phyloP scores from a whole-genome alignment of 2,888 invertebrate genomes.

The Troides helena region DNA sequence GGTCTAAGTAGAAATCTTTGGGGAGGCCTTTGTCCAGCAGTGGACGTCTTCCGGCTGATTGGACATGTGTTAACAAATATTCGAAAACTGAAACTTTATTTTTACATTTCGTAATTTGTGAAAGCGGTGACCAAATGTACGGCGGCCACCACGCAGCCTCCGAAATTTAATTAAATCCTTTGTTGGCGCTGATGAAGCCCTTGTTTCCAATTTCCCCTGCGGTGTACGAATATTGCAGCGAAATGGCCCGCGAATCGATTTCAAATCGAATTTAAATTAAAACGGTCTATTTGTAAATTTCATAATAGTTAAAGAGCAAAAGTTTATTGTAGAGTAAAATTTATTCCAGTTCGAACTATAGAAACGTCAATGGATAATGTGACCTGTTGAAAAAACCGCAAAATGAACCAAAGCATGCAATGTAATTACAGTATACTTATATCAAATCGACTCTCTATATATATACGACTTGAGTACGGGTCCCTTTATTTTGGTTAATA shows the following conservation, averaged over 20 bases:
- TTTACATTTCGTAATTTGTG: not conserved
- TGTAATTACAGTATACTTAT: not conserved
- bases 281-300: not conserved
- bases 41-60: too few species aligned
- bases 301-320: not conserved
- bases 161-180: slow-evolving; percentile 28
- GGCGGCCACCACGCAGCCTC: slow-evolving; percentile 7
- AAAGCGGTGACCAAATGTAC: not conserved
- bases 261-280: not conserved
- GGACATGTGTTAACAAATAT: not conserved
- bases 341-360: not conserved
- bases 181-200: slow-evolving; percentile 27
- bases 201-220: slow-evolving; percentile 23
- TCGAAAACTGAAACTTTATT: not conserved
- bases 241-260: slow-evolving; percentile 6
- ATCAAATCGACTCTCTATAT: not conserved
- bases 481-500: not conserved
- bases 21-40: too few species aligned
- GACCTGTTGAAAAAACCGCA: not conserved
- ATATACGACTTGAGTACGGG: not conserved
- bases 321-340: not conserved
- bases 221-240: slow-evolving; percentile 20
- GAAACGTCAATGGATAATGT: not conserved
- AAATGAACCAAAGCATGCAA: not conserved
- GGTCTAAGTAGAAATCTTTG: too few species aligned